Percentiles rank a stretch among this genome's conserved stretches.
These are phyloP conservation scores for Caenorhabditis zanzibari DNA, from an alignment of 2,888 invertebrate genomes.

Conservation along the genomic window DNA sequence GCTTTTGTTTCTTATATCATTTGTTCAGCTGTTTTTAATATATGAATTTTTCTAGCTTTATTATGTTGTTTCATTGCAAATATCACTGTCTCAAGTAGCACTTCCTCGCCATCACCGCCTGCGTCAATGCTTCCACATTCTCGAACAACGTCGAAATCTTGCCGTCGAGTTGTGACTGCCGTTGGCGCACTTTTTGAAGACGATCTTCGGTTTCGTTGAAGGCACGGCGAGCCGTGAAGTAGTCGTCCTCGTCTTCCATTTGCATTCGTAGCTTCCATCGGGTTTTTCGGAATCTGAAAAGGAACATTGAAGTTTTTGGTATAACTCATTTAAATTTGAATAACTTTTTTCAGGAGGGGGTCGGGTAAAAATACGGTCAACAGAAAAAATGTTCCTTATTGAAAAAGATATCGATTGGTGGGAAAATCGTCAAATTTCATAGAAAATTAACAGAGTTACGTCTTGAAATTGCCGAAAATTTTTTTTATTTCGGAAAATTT, in stretches of 20 bases:
- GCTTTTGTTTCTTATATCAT: neutral
- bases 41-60: neutral
- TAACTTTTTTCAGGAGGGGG: too few species aligned
- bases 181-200: constrained; percentile 73
- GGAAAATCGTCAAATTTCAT: too few species aligned
- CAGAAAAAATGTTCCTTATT: too few species aligned
- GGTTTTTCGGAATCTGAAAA: constrained; percentile 77
- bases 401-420: too few species aligned
- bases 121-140: constrained; percentile 72
- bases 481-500: neutral
- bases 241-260: constrained; percentile 81
- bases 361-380: too few species aligned
- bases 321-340: too few species aligned
- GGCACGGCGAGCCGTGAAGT: constrained; percentile 78
- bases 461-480: too few species aligned
- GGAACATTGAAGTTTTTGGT: too few species aligned
- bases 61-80: neutral
- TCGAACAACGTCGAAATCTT: constrained; percentile 72
- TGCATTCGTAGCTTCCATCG: constrained; percentile 78
- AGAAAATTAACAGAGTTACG: too few species aligned
- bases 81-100: constrained; percentile 43
- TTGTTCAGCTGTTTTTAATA: neutral
- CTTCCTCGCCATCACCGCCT: constrained; percentile 63
- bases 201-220: constrained; percentile 81
- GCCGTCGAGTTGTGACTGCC: constrained; percentile 72